Base-by-base conservation (phyloP, 2,797 vertebrate genomes). In the Petrocephalus schoutedeni region DNA sequence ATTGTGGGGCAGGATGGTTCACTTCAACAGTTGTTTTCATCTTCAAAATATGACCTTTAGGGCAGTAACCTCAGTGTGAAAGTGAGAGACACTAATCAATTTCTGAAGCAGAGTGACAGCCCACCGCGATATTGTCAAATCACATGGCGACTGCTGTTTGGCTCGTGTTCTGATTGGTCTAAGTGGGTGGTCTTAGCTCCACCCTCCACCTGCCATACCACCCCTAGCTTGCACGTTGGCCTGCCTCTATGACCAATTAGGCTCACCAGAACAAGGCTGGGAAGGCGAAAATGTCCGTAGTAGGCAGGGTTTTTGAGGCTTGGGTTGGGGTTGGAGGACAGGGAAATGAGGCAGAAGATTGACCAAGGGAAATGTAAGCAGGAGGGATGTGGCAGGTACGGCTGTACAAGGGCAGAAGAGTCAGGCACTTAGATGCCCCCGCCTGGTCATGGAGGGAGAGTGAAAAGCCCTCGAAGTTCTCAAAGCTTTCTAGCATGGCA, bases 391-490 rank as follows among this genome's bases (percentile, higher is more conserved):
- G 23, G 6, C 83, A 36, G 53, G n/a, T 21, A 8, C 10, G 12
- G 53, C 51, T 80, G 74, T 2, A 45, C 5, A 45, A 51, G 77
- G 77, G 77, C 12, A 45, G 77, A 51, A 21, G 10, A 19, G 54
- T 82, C 74, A 87, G 87, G 87, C 87, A 87, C 87, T 87, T 64
- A 56, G 71, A 53, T 36, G 53, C 49, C 58, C 54, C 80, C 45
- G n/a, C 77, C 45, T 28, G 58, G 36, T 41, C 59, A 53, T 19
- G 21, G 14, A 54, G 19, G 21, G 8, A 59, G 77, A 14, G 6
- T 19, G 57, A 16, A 59, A 16, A 61, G 77, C 77, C 3, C 4
- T 45, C 41, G 3, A 45, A 45, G 41, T 45, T 45, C 41, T 45
- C 41, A 45, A 84, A 4, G 3, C 41, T 58, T 59, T 10, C 54